A percentile compares a stretch with the other conserved stretches of the same genome.
phyloP scores from a whole-genome alignment of 2,113 vertebrate species.

The Tachysurus vachellii region DNA sequence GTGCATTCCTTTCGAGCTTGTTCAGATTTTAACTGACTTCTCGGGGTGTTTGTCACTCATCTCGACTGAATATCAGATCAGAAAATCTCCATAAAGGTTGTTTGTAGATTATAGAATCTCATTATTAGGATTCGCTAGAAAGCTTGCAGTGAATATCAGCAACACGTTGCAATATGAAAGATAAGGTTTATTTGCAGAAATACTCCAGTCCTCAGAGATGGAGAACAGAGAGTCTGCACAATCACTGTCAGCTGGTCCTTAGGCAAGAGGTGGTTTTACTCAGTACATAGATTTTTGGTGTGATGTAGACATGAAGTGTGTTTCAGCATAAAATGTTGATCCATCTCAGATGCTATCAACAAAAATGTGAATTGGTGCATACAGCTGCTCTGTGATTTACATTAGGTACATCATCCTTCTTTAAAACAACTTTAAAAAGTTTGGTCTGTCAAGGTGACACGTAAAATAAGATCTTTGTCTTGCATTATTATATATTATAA shows the following conservation, averaged over 20 bases:
- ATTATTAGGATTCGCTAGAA: background rate
- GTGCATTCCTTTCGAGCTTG: slow-evolving; percentile 49
- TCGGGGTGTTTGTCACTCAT: background rate
- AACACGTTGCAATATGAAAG: background rate
- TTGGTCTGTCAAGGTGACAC: background rate
- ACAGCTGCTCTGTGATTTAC: background rate
- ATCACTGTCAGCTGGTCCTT: background rate
- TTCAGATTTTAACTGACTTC: slow-evolving; percentile 33
- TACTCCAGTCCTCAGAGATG: background rate
- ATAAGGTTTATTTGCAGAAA: background rate
- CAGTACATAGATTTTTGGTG: background rate
- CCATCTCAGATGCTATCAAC: too few species aligned
- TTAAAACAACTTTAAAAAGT: background rate
- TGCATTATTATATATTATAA: background rate
- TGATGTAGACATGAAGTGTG: background rate
- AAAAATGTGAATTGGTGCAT: background rate
- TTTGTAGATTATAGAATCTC: background rate
- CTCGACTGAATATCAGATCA: background rate
- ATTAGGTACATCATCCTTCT: background rate
- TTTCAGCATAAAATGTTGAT: background rate
- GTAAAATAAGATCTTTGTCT: background rate
- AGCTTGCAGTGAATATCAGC: background rate
- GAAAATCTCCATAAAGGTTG: background rate
- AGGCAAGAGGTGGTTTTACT: background rate
- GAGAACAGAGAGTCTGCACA: background rate